Conservation (phyloP, 1,140 invertebrate genomes). For the Lepidurus arcticus region DNA sequence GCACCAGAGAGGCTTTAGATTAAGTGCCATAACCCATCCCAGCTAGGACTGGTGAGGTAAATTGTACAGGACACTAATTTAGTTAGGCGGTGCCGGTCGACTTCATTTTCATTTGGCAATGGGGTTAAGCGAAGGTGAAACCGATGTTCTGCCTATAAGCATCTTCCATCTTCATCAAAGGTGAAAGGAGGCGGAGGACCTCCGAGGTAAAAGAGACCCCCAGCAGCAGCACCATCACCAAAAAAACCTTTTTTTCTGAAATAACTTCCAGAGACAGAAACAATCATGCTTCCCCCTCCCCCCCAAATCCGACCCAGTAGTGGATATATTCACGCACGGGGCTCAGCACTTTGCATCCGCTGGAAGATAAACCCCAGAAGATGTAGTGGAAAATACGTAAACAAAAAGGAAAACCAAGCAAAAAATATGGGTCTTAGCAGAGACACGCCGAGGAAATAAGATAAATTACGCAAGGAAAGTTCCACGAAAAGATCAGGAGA, state of each 20-base stretch:
- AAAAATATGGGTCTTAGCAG: too few relatives aligned
- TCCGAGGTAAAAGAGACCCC: conserved; percentile 20
- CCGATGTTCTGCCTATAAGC: conserved; percentile 18
- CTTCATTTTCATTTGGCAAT: conserved; percentile 15
- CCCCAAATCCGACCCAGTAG: neutral
- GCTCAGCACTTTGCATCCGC: too few relatives aligned
- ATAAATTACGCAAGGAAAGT: too few relatives aligned
- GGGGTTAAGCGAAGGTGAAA: conserved; percentile 18
- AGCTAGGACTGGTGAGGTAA: conserved; percentile 3
- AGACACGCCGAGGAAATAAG: too few relatives aligned
- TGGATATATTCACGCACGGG: too few relatives aligned
- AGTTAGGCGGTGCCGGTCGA: conserved; percentile 7
- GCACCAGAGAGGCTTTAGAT: neutral
- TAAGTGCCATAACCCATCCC: conserved; percentile 1
- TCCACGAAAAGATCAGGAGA: too few relatives aligned
- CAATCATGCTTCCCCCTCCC: neutral
- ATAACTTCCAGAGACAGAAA: neutral
- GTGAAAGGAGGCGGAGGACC: conserved; percentile 12
- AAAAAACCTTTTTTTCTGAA: neutral
- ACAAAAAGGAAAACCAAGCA: too few relatives aligned
- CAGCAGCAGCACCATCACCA: neutral
- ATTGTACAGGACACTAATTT: conserved; percentile 18
- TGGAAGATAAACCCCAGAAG: too few relatives aligned
- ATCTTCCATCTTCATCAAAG: conserved; percentile 22
- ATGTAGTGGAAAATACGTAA: too few relatives aligned